Conservation (phyloP, 2,888 invertebrate species). For the Caenorhabditis sp. region DNA sequence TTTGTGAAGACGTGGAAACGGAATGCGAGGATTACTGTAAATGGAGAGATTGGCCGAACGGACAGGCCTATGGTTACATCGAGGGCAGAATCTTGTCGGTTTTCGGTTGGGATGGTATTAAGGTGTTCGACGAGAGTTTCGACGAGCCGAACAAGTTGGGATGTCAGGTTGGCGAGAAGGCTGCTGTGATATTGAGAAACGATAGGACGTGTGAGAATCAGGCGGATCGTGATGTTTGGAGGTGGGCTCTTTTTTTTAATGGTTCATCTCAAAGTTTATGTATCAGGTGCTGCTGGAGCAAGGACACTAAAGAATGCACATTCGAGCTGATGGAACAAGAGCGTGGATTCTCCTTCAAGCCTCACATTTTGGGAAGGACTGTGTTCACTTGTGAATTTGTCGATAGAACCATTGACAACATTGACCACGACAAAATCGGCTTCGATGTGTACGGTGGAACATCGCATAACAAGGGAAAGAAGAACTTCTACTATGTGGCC, state of each 20-base stretch:
- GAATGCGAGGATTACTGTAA: constrained; percentile 62
- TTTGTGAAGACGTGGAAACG: constrained; percentile 36
- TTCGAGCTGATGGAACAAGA: constrained; percentile 15
- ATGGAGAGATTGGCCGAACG: constrained; percentile 46
- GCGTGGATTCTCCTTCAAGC: constrained; percentile 48
- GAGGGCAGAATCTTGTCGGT: constrained; percentile 1
- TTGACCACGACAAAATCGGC: constrained; percentile 53
- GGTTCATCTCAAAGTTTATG: not conserved
- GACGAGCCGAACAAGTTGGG: constrained; percentile 41
- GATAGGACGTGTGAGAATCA: constrained; percentile 45
- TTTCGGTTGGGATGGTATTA: constrained; percentile 40
- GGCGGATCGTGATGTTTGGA: constrained; percentile 14
- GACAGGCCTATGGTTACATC: constrained; percentile 42
- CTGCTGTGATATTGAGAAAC: constrained; percentile 41
- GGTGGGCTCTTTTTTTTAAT: not conserved
- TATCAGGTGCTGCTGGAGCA: constrained; percentile 38
- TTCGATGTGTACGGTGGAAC: constrained; percentile 65
- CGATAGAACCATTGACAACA: not conserved
- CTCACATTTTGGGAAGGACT: constrained; percentile 28
- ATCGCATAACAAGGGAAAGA: constrained; percentile 53
- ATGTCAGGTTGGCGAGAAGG: constrained; percentile 49
- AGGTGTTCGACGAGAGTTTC: constrained; percentile 23
- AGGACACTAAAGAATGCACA: not conserved
- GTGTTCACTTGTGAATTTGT: constrained; percentile 56
- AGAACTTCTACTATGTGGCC: constrained; percentile 42